Percentiles rank a stretch among this genome's conserved stretches.
phyloP scores from a whole-genome alignment of 1,140 invertebrate genomes.

The Pemphigus obesinymphae region DNA sequence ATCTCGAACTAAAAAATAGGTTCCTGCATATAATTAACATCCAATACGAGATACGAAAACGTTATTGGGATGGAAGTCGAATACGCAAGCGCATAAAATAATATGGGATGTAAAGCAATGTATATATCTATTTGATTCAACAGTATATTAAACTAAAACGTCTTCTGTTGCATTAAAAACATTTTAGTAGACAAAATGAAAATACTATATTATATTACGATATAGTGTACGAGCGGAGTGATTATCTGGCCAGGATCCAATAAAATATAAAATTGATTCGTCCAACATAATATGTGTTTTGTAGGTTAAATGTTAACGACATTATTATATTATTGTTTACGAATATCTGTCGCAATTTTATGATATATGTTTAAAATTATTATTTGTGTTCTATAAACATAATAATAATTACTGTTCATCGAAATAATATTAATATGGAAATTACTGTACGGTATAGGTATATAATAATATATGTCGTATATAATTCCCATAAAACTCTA shows the following conservation, averaged over 20 bases:
- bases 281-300: conserved; percentile 9
- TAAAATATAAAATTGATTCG: neutral
- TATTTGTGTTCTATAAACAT: neutral
- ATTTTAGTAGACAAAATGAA: neutral
- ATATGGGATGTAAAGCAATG: too few relatives aligned
- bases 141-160: neutral
- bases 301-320: neutral
- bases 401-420: too few relatives aligned
- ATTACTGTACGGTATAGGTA: too few relatives aligned
- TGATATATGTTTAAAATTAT: neutral
- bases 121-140: neutral
- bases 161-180: neutral
- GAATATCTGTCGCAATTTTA: too few relatives aligned
- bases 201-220: neutral
- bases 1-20: too few relatives aligned
- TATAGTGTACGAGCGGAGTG: neutral
- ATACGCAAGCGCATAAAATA: too few relatives aligned
- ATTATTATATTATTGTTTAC: neutral
- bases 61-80: too few relatives aligned
- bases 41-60: too few relatives aligned
- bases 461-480: too few relatives aligned
- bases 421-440: too few relatives aligned
- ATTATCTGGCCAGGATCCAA: neutral
- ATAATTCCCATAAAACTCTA: too few relatives aligned
- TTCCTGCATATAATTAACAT: too few relatives aligned